Base-by-base conservation (phyloP, 2,888 invertebrate species). In the Drosophila nigricruria region DNA sequence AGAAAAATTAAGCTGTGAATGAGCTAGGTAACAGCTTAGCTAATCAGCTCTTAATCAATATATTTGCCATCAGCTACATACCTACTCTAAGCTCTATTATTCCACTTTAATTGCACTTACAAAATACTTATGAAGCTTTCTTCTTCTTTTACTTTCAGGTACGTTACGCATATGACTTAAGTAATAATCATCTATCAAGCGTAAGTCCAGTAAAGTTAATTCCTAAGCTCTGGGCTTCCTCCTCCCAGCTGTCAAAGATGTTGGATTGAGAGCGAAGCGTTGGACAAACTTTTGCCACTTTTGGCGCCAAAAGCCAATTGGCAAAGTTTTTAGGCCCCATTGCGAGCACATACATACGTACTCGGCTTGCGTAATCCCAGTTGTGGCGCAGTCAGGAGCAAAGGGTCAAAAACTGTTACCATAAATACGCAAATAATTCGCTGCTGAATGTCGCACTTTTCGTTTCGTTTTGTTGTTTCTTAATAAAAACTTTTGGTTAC, bases 381-480 rank as follows among this genome's bases (percentile, higher is more conserved):
- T 30, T 57, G 60, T 9, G 32, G 10, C 14, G 49, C n/a, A 67
- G 49, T 38, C 20, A 12, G 25, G 20, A 6, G 27, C 57, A 73
- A 72, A 85, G 87, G 90, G 83, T 84, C 83, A 76, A 73, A 65
- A 67, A 61, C 58, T 59, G 77, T 54, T 50, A 47, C 63, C 73
- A 82, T 88, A 88, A 90, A 86, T 84, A 90, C 87, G 80, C 86
- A 90, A 84, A 86, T 90, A 90, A 86, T 90, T 77, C 74, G 73
- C 68, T 76, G 50, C 65, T 38, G 64, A 73, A 66, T 71, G 75
- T 88, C 71, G 72, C 70, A 66, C 59, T 84, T 68, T 73, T 14
- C 61, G 49, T 58, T 61, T 2, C 47, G 18, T 12, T 30, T 49
- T 73, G 61, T 64, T 66, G 58, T 71, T 88, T 88, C 88, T 88